Conservation (phyloP, 2,797 vertebrate species). For the Pseudopleuronectes americanus region DNA sequence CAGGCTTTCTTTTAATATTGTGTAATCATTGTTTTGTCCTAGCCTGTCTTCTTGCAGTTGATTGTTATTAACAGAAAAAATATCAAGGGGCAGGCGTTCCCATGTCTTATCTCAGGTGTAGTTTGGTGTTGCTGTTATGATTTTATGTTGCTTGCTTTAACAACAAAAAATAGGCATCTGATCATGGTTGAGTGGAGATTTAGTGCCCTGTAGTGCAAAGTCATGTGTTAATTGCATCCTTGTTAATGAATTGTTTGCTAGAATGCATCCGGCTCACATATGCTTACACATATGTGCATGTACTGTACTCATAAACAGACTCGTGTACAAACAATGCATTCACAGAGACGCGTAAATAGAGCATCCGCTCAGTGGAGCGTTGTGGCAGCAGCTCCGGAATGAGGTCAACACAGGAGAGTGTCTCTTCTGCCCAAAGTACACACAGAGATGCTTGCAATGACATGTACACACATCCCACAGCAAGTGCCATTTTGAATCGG, state of each 20-base stretch:
- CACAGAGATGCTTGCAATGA: constrained; percentile 53
- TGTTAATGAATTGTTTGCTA: constrained; percentile 18
- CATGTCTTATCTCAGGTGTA: constrained; percentile 6
- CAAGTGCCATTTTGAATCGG: constrained; percentile 26
- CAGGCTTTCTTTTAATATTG: constrained; percentile 5
- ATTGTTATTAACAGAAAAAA: constrained; percentile 29
- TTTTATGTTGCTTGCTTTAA: constrained; percentile 25
- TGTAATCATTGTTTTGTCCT: constrained; percentile 6
- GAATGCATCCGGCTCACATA: constrained; percentile 25
- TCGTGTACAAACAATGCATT: constrained; percentile 25
- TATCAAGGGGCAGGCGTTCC: constrained; percentile 7
- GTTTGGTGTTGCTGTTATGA: constrained; percentile 12
- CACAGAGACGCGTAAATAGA: constrained; percentile 36
- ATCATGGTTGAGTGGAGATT: constrained; percentile 32
- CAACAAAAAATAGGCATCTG: constrained; percentile 27
- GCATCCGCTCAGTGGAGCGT: constrained; percentile 62
- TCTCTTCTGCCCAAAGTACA: constrained; percentile 57
- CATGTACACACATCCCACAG: constrained; percentile 39
- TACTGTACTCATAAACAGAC: constrained; percentile 35
- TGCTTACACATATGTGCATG: constrained; percentile 34
- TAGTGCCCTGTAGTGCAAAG: constrained; percentile 10
- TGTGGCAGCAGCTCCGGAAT: constrained; percentile 68
- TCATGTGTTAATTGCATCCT: constrained; percentile 45
- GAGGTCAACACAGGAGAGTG: constrained; percentile 71
- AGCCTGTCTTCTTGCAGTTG: neutral